Base-by-base conservation (phyloP, 2,888 invertebrate genomes). In the Oscheius sp. region DNA sequence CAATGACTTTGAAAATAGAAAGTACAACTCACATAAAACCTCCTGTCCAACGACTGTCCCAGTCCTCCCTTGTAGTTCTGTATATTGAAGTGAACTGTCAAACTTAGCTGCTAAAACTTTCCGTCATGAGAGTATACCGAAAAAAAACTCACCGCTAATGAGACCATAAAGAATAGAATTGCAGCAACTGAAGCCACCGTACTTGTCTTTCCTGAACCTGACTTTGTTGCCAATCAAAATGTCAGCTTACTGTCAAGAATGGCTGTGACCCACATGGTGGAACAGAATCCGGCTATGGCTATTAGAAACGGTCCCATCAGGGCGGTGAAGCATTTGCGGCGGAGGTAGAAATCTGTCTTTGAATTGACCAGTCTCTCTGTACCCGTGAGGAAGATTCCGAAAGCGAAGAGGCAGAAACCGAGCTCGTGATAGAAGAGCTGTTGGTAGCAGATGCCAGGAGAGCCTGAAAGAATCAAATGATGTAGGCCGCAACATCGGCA, bases 361-460 rank as follows among this genome's bases (percentile, higher is more conserved):
- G 63, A 63, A 48, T 63, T 63, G 48, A 63, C 32, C 7, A 63
- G 50, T 37, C 63, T 37, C 48, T 63, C 63, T 10, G 63, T 63
- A 1, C 48, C 63, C 5, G 63, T 63, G 5, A 63, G n/a, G n/a
- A 63, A 32, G 48, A 63, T 63, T n/a, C 63, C 63, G 33, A 63
- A 63, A 2, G 63, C 63, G 63, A 63, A 63, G 10, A 63, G 63
- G 11, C 47, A 63, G 48, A 42, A 63, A 5, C 63, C 63, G n/a
- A 63, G n/a, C 29, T 63, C 63, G 48, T 63, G 63, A 11, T 63
- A 63, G 48, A 48, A 63, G 47, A 63, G 48, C 29, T n/a, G 47
- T 5, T 63, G n/a, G 50, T 63, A 63, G 29, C 63, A 63, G 1
- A 63, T 29, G 11, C 63, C 63, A 5, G 63, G 63, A n/a, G 13